Evolutionary conservation across 2,113 vertebrate genomes (phyloP).

Genomic region (Podarcis cretensis): DNA sequence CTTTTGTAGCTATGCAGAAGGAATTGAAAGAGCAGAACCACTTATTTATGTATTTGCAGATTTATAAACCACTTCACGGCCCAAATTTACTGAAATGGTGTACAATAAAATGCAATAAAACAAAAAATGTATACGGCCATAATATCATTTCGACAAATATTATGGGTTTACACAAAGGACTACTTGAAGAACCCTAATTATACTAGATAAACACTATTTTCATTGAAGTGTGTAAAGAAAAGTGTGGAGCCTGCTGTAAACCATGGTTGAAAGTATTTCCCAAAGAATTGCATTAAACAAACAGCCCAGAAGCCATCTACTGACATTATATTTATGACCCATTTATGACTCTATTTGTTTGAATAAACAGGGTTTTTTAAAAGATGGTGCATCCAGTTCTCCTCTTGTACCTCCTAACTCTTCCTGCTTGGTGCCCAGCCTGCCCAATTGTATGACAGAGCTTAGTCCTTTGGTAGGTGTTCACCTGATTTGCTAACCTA

Average conservation of each 20-base stretch:
- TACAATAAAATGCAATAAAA: too few relatives aligned
- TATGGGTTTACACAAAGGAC: background rate
- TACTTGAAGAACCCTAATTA: background rate
- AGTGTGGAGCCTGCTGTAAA: background rate
- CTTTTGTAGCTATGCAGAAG: background rate
- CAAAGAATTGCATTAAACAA: background rate
- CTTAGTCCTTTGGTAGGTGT: background rate
- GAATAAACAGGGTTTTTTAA: background rate
- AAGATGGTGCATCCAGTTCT: too few relatives aligned
- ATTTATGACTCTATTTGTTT: background rate
- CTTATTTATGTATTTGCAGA: too few relatives aligned
- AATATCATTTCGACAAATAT: too few relatives aligned
- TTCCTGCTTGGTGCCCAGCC: background rate
- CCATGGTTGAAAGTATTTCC: background rate
- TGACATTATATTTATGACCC: background rate
- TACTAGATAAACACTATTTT: background rate
- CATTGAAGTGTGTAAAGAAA: background rate
- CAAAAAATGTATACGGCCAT: too few relatives aligned
- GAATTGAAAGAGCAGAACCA: background rate
- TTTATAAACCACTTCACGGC: too few relatives aligned
- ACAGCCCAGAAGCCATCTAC: background rate
- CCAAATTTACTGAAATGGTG: too few relatives aligned
- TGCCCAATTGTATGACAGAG: background rate
- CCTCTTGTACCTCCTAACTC: background rate
- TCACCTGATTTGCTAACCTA: constrained; percentile 32